Evolutionary conservation across 1,140 invertebrate species (phyloP).

Genomic region (Polypedilum pembai): DNA sequence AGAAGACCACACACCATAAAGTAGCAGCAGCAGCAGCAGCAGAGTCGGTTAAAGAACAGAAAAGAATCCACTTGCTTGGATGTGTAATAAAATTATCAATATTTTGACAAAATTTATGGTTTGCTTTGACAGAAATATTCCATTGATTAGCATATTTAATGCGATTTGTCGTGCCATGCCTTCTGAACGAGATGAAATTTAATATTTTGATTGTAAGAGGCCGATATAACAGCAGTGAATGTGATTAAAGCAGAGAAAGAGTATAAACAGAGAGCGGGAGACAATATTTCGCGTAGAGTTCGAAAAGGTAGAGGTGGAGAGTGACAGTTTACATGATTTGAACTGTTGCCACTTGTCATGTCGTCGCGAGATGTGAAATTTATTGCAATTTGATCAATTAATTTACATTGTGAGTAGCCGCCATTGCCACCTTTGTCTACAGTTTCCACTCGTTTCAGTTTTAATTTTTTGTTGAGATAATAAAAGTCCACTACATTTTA

Average conservation of each 20-base stretch:
- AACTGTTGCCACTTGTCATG: background rate
- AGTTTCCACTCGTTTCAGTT: background rate
- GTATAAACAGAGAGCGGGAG: background rate
- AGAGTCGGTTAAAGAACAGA: background rate
- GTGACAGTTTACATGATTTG: slow-evolving; percentile 21
- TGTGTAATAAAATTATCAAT: too few relatives aligned
- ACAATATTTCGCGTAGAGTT: background rate
- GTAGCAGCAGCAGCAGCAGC: background rate
- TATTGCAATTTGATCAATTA: slow-evolving; percentile 19
- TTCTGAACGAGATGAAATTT: too few relatives aligned
- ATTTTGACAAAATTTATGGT: too few relatives aligned
- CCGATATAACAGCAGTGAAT: background rate
- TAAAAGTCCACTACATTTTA: background rate
- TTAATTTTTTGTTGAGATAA: background rate
- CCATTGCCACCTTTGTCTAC: background rate
- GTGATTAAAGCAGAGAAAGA: background rate
- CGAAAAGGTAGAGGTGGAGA: background rate
- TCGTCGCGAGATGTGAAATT: background rate
- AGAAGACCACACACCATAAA: background rate
- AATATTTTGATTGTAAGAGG: too few relatives aligned
- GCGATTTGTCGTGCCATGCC: too few relatives aligned
- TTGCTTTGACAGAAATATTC: too few relatives aligned
- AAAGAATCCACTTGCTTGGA: too few relatives aligned
- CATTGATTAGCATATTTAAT: too few relatives aligned
- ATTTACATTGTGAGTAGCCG: background rate